A percentile compares a stretch with the other conserved stretches of the same genome.
These are phyloP conservation scores for Habropoda laboriosa DNA, from an alignment of 1,140 invertebrate species.

Conservation along the genomic window DNA sequence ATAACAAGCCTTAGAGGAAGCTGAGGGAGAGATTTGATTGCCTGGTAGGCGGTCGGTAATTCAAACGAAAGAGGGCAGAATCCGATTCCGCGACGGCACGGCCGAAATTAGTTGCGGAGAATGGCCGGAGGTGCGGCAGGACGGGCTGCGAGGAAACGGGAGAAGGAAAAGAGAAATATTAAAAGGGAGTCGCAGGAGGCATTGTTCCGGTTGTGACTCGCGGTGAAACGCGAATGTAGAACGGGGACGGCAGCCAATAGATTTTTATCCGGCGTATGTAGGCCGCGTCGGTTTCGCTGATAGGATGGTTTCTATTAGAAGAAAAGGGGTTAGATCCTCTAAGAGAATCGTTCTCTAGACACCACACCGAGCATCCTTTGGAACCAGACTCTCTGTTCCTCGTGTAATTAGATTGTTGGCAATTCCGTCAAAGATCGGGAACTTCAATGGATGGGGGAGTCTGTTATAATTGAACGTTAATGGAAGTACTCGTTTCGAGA, in stretches of 20 bases:
- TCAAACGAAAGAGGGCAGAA: conserved; percentile 31
- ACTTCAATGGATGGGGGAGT: neutral
- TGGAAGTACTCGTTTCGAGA: neutral
- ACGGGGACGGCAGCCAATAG: conserved; percentile 53
- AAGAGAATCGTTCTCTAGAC: neutral
- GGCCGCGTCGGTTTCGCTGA: conserved; percentile 35
- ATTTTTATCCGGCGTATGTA: conserved; percentile 56
- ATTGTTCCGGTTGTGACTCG: conserved; percentile 49
- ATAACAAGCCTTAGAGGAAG: conserved; percentile 1
- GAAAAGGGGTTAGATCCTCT: conserved; percentile 5
- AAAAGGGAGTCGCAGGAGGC: conserved; percentile 41
- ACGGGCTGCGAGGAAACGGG: neutral
- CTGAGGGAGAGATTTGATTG: conserved; percentile 22
- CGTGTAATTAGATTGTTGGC: conserved; percentile 23
- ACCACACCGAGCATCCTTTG: neutral
- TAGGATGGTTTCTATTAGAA: conserved; percentile 57
- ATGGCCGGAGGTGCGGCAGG: neutral
- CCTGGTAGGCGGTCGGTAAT: conserved; percentile 5
- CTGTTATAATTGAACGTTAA: neutral
- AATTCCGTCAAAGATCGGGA: neutral
- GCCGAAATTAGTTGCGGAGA: conserved; percentile 50
- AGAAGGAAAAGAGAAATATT: conserved; percentile 31
- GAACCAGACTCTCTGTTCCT: neutral
- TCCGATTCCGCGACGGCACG: conserved; percentile 23
- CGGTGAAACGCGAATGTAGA: conserved; percentile 55